Percentiles rank a stretch among this genome's conserved stretches.
Evolutionary conservation across 2,888 invertebrate species (phyloP).

Genomic region (Atethmia centrago): DNA sequence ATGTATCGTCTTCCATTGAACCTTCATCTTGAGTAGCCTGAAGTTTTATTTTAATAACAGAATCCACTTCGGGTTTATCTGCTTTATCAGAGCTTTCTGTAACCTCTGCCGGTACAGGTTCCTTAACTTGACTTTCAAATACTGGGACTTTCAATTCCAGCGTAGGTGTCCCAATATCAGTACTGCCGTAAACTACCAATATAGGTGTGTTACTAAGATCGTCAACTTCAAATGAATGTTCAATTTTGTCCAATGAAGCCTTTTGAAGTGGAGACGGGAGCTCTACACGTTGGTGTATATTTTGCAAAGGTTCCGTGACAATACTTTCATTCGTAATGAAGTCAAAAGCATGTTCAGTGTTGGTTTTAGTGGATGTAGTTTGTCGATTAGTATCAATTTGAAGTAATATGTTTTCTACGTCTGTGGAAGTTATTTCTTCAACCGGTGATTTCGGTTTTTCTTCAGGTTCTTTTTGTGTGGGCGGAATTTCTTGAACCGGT

Average conservation of each 20-base stretch:
- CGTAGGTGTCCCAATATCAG: conserved; percentile 56
- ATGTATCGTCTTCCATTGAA: conserved; percentile 60
- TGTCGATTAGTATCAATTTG: conserved; percentile 7
- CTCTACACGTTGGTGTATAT: conserved; percentile 19
- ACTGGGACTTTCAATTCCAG: conserved; percentile 35
- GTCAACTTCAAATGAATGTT: conserved; percentile 75
- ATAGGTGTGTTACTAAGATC: conserved; percentile 76
- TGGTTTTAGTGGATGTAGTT: conserved; percentile 42
- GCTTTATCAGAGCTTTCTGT: background rate
- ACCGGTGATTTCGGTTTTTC: conserved; percentile 17
- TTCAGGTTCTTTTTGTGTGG: conserved; percentile 12
- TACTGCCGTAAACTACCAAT: conserved; percentile 70
- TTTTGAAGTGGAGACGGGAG: conserved; percentile 27
- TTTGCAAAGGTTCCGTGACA: conserved; percentile 14
- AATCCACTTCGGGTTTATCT: background rate
- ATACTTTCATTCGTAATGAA: conserved; percentile 59
- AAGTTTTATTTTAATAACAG: conserved; percentile 11
- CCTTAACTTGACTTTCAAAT: conserved; percentile 30
- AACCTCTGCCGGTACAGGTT: background rate
- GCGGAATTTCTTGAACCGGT: background rate
- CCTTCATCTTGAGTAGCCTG: conserved; percentile 27
- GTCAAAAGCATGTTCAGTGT: conserved; percentile 51
- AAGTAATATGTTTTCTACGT: conserved; percentile 34
- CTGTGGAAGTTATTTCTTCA: conserved; percentile 19
- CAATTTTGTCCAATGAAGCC: conserved; percentile 61